Percentiles rank a stretch among this genome's conserved stretches.
Conservation (phyloP, 1,140 invertebrate species). For the Drosophila gunungcola region DNA sequence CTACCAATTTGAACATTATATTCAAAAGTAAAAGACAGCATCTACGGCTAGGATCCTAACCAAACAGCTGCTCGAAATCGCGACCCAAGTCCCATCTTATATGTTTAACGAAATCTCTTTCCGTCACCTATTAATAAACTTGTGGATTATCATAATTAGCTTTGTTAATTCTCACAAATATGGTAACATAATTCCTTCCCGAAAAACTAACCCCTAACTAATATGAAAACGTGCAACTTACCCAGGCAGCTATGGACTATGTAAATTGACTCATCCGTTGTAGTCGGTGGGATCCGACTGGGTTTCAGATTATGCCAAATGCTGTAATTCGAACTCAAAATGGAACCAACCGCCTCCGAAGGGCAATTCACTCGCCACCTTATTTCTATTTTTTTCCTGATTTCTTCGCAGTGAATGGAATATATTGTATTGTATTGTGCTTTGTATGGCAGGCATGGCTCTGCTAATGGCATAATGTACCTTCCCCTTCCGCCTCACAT, state of each 20-base stretch:
- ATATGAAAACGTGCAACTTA: background rate
- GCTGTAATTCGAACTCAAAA: conserved; percentile 71
- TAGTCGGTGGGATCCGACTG: conserved; percentile 39
- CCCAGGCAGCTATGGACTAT: conserved; percentile 25
- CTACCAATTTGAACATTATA: background rate
- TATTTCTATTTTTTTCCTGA: conserved; percentile 34
- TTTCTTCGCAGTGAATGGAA: conserved; percentile 44
- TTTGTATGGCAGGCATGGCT: conserved; percentile 15
- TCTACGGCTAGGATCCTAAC: background rate
- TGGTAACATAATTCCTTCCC: conserved; percentile 4
- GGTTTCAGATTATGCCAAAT: conserved; percentile 57
- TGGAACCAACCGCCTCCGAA: conserved; percentile 14
- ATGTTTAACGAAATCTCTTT: background rate
- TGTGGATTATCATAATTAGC: conserved; percentile 40
- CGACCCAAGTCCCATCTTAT: background rate
- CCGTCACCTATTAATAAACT: conserved; percentile 22
- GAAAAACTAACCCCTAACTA: conserved; percentile 40
- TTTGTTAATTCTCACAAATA: conserved; percentile 38
- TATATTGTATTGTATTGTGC: conserved; percentile 59
- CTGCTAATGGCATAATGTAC: conserved; percentile 80
- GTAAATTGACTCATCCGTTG: conserved; percentile 48
- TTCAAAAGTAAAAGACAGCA: background rate
- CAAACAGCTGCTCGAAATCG: conserved; percentile 9
- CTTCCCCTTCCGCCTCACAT: conserved; percentile 45
- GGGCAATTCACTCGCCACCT: conserved; percentile 29